phyloP scores from a whole-genome alignment of 2,888 invertebrate genomes.

The Ophraella communa region DNA sequence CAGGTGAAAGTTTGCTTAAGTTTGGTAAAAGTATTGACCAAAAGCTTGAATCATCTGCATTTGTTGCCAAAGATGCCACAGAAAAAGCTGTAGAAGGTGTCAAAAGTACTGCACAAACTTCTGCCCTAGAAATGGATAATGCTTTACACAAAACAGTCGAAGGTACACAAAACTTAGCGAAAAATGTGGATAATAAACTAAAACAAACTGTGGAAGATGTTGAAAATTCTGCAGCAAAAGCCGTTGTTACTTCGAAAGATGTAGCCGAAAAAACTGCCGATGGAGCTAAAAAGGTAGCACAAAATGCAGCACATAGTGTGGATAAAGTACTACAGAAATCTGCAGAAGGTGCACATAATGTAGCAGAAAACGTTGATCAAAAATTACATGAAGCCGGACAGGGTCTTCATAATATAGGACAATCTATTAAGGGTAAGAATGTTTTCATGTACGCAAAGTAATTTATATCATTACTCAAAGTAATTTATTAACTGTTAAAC shows the following conservation, averaged over 20 bases:
- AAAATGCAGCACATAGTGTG: slow-evolving; percentile 11
- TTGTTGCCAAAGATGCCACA: slow-evolving; percentile 35
- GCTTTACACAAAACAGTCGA: slow-evolving; percentile 61
- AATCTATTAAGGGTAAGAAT: slow-evolving; percentile 9
- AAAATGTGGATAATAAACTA: slow-evolving; percentile 67
- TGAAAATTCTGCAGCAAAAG: too few species aligned
- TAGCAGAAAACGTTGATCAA: slow-evolving; percentile 63
- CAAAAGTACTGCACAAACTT: slow-evolving; percentile 33
- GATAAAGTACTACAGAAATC: slow-evolving; percentile 26
- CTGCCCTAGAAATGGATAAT: slow-evolving; percentile 63
- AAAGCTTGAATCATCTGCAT: slow-evolving; percentile 62
- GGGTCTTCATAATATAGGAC: slow-evolving; percentile 25
- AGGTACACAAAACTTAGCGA: slow-evolving; percentile 30
- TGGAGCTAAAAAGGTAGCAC: slow-evolving; percentile 21
- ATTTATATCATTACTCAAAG: too few species aligned
- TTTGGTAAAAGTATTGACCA: slow-evolving; percentile 56
- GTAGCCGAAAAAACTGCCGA: slow-evolving; percentile 50
- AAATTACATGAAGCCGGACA: slow-evolving; percentile 58
- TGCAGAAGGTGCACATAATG: slow-evolving; percentile 33
- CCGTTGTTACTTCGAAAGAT: too few species aligned
- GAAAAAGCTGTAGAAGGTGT: slow-evolving; percentile 34
- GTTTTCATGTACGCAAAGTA: too few species aligned
- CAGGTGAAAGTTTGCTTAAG: slow-evolving; percentile 36
- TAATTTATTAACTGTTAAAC: too few species aligned
- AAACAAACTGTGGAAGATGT: slow-evolving; percentile 56